phyloP scores from a whole-genome alignment of 1,140 invertebrate genomes.

The Venturia canescens region DNA sequence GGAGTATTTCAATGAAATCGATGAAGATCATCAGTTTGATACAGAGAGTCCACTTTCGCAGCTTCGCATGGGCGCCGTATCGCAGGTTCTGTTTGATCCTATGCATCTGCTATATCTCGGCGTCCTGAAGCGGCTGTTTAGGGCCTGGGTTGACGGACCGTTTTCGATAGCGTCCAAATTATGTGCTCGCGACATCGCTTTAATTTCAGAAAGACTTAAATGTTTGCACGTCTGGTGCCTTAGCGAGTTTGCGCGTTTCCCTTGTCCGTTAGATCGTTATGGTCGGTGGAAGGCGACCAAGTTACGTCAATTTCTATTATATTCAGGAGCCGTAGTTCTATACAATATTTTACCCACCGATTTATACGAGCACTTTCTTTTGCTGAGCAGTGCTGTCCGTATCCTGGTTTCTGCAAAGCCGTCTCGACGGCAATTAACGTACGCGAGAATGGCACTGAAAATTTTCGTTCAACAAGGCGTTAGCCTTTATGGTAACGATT shows the following conservation, averaged over 20 bases:
- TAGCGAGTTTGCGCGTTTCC: constrained; percentile 51
- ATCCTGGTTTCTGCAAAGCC: constrained; percentile 29
- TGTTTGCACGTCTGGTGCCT: constrained; percentile 42
- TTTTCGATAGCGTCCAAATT: constrained; percentile 29
- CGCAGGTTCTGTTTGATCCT: constrained; percentile 52
- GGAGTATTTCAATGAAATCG: constrained; percentile 41
- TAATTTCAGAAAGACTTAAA: constrained; percentile 35
- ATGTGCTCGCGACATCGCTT: background rate
- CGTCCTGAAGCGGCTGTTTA: constrained; percentile 50
- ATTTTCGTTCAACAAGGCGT: constrained; percentile 32
- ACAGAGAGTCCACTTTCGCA: constrained; percentile 41
- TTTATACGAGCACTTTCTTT: too few relatives aligned
- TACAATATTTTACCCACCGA: constrained; percentile 31
- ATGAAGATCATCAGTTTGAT: constrained; percentile 46
- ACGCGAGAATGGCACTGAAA: constrained; percentile 39
- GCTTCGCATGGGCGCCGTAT: constrained; percentile 50
- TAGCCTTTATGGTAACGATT: constrained; percentile 40
- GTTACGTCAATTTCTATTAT: constrained; percentile 45
- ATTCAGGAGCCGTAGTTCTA: constrained; percentile 36
- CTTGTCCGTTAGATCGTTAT: background rate
- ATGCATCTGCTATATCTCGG: constrained; percentile 55
- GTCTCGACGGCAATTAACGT: background rate
- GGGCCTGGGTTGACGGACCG: constrained; percentile 45
- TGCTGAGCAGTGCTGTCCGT: constrained; percentile 45
- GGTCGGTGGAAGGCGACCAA: constrained; percentile 27